These are phyloP conservation scores for Eutrigla gurnardus DNA, from an alignment of 2,797 vertebrate species.

Conservation along the genomic window DNA sequence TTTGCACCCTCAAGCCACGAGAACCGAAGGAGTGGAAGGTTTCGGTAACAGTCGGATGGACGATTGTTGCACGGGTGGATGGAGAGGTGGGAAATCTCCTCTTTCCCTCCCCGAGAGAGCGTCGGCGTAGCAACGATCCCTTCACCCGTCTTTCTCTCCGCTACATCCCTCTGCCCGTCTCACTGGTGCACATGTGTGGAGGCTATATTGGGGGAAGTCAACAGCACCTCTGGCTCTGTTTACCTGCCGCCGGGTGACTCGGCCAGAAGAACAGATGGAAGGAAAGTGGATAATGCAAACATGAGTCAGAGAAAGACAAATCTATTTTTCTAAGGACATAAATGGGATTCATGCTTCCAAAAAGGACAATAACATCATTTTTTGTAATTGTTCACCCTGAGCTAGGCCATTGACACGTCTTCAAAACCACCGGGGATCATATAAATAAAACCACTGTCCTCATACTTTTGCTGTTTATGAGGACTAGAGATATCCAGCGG, in stretches of 20 bases:
- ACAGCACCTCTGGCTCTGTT: neutral
- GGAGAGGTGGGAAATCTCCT: slow-evolving; percentile 16
- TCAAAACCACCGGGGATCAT: too few species aligned
- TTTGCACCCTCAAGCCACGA: neutral
- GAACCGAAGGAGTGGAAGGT: slow-evolving; percentile 1
- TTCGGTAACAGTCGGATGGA: slow-evolving; percentile 24
- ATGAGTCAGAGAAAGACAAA: neutral
- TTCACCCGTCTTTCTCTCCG: neutral
- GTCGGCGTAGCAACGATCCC: neutral
- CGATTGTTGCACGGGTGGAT: slow-evolving; percentile 20
- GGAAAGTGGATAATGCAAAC: neutral
- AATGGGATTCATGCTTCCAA: neutral
- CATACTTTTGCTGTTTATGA: too few species aligned
- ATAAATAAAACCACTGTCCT: neutral
- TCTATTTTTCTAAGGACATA: too few species aligned
- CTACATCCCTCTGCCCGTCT: neutral
- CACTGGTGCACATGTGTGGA: slow-evolving; percentile 9
- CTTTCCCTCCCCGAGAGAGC: neutral
- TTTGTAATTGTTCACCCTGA: neutral
- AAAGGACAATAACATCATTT: neutral
- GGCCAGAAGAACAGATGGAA: neutral
- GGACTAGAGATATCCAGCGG: too few species aligned
- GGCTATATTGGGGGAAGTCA: neutral
- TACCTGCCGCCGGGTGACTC: neutral
- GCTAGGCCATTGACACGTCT: too few species aligned